Evolutionary conservation across 2,797 vertebrate genomes (phyloP).

Genomic region (Hypotaenidia okinawae): DNA sequence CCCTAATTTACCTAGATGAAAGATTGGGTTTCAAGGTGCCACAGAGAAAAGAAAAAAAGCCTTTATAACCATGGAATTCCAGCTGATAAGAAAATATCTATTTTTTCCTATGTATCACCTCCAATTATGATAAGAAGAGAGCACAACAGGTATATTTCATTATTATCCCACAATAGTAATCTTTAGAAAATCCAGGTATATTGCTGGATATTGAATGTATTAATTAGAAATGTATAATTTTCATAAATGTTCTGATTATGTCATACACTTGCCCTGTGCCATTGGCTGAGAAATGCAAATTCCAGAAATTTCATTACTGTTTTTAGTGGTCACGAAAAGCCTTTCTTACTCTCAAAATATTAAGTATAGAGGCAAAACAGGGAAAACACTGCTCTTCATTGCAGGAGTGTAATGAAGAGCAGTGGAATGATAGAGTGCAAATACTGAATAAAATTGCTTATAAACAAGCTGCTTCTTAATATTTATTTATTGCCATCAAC

Average conservation of each 20-base stretch:
- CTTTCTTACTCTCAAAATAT: neutral
- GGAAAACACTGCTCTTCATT: neutral
- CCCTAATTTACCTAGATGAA: neutral
- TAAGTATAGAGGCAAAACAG: constrained; percentile 1
- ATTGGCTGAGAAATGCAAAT: constrained; percentile 30
- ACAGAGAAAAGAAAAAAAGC: neutral
- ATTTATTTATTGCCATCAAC: neutral
- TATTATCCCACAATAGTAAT: neutral
- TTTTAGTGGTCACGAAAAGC: neutral
- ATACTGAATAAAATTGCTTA: constrained; percentile 14
- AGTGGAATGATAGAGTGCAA: constrained; percentile 30
- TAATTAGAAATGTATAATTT: constrained; percentile 7
- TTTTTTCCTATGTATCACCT: neutral
- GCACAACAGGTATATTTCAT: neutral
- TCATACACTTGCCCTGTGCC: neutral
- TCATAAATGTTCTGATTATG: constrained; percentile 29
- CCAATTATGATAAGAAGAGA: neutral
- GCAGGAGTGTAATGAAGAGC: neutral
- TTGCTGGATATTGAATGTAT: neutral
- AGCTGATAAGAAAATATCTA: neutral
- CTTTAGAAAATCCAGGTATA: neutral
- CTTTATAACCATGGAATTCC: neutral
- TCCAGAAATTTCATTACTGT: constrained; percentile 31
- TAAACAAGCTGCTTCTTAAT: constrained; percentile 18
- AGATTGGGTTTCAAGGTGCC: neutral